Evolutionary conservation across 1,140 invertebrate species (phyloP).

Genomic region (Trachelipus rathkii): DNA sequence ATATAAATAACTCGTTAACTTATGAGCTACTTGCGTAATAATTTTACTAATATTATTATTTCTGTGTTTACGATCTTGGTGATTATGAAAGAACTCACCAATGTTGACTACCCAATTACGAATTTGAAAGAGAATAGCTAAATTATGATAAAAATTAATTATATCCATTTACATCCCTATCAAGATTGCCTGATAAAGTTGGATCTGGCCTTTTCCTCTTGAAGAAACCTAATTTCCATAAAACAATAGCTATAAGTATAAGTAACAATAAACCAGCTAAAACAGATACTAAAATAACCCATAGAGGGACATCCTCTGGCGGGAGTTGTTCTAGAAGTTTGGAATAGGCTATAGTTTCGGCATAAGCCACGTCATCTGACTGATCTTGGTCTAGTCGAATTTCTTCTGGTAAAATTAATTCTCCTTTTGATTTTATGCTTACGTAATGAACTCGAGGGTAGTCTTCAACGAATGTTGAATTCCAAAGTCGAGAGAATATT

Average conservation of each 20-base stretch:
- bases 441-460: constrained; percentile 79
- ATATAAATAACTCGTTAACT: too few species aligned
- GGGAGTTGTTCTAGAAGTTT: constrained; percentile 19
- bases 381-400: constrained; percentile 66
- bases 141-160: constrained; percentile 21
- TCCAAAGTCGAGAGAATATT: constrained; percentile 79
- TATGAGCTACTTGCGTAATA: too few species aligned
- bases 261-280: constrained; percentile 73
- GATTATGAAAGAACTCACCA: too few species aligned
- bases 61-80: too few species aligned
- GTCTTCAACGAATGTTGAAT: constrained; percentile 80
- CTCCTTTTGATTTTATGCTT: constrained; percentile 70
- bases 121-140: too few species aligned
- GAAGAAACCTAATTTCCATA: constrained; percentile 87
- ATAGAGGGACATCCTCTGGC: constrained; percentile 61
- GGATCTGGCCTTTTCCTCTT: constrained; percentile 70
- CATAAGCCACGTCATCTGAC: constrained; percentile 31
- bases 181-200: constrained; percentile 73
- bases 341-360: constrained; percentile 26
- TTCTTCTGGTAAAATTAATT: constrained; percentile 65
- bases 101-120: too few species aligned
- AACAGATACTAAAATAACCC: constrained; percentile 76
- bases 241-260: constrained; percentile 66
- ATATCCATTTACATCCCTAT: constrained; percentile 62
- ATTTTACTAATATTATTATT: too few species aligned